Evolutionary conservation across 1,140 invertebrate genomes (phyloP), one percentile per base, ranked within the genome.

Genomic region (Heliconius eleuchia): DNA sequence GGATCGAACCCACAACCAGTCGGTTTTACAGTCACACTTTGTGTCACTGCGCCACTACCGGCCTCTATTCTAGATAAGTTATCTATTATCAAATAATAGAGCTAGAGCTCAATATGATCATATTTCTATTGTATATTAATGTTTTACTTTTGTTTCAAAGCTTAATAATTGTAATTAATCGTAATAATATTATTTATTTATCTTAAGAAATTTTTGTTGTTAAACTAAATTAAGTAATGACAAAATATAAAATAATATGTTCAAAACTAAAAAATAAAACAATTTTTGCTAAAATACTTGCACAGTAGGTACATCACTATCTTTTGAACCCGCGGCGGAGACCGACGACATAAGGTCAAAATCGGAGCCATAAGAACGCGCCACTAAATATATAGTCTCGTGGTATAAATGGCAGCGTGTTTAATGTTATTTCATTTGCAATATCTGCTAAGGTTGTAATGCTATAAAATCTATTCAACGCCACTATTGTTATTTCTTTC

Each of bases 281-380:
- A 23, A 23, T 3, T 57, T n/a, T 9, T n/a, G 50, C 4, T 39
- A 72, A 42, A 9, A 72, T 39, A 72, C 7, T 72, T 0, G n/a
- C 37, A 72, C 18, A 66, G 1, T 11, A n/a, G n/a, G 23, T 0
- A 70, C 89, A 85, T 86, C 88, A 66, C 89, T 89, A 84, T 78
- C 87, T 84, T 74, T 52, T 79, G 85, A 87, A 88, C 85, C 86
- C 88, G 85, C 87, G 85, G 85, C 86, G 85, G 85, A 85, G 87
- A 87, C 89, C 88, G 91, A 91, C 91, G 91, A 89, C 90, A 91
- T 91, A 91, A 90, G 92, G 90, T 93, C 92, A 92, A 89, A 91
- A 91, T 87, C 86, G 88, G 89, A 84, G 87, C 89, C 86, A 87
- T 89, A 86, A 87, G 87, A 84, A 85, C 83, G 83, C 83, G 83